Conservation (phyloP, 1,140 invertebrate species). For the Cotesia glomerata region DNA sequence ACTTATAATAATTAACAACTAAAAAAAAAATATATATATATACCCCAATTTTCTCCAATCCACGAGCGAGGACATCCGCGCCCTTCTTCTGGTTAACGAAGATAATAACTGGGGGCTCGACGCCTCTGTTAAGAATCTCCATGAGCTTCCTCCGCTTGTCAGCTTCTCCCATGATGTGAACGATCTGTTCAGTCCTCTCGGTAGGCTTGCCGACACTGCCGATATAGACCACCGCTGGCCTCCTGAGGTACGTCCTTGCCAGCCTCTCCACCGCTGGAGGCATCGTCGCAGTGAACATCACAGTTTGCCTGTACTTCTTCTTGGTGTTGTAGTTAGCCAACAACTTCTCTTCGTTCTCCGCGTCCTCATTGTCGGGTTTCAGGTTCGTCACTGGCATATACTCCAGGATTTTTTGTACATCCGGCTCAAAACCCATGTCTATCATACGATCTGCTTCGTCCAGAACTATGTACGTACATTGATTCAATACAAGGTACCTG, state of each 20-base stretch:
- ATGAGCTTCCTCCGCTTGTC: conserved; percentile 92
- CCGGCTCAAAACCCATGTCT: conserved; percentile 99
- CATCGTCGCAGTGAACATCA: conserved; percentile 99
- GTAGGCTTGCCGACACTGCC: conserved; percentile 98
- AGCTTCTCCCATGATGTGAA: conserved; percentile 92
- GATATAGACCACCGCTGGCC: conserved; percentile 98
- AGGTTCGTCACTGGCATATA: conserved; percentile 98
- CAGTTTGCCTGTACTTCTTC: conserved; percentile 98
- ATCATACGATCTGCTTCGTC: conserved; percentile 99
- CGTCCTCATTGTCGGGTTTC: conserved; percentile 98
- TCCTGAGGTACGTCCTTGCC: conserved; percentile 90
- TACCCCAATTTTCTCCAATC: conserved; percentile 93
- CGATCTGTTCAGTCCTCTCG: conserved; percentile 97
- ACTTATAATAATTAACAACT: not conserved
- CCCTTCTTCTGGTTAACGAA: conserved; percentile 99
- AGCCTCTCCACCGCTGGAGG: conserved; percentile 95
- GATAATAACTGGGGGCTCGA: conserved; percentile 98
- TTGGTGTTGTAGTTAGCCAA: conserved; percentile 96
- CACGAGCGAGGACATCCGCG: conserved; percentile 96
- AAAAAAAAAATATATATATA: conserved; percentile 43
- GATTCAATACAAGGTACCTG: conserved; percentile 89
- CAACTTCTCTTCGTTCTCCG: conserved; percentile 92
- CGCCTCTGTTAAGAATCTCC: conserved; percentile 83
- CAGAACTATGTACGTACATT: conserved; percentile 93
- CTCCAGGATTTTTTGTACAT: conserved; percentile 97